Percentiles rank a stretch among this genome's conserved stretches.
Conservation (phyloP, 2,888 invertebrate genomes). For the Sylvicola cinctus region DNA sequence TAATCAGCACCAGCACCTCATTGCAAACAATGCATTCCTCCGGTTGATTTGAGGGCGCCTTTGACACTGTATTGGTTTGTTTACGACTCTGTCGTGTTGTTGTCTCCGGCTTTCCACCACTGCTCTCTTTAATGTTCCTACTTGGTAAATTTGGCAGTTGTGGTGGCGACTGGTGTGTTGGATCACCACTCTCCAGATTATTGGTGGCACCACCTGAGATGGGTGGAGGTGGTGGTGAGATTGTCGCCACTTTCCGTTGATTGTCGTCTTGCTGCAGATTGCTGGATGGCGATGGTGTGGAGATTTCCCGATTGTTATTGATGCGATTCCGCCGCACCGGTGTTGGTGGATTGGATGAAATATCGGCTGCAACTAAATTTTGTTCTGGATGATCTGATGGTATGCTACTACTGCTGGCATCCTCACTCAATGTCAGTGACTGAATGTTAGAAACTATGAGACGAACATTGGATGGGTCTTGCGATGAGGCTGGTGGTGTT, state of each 20-base stretch:
- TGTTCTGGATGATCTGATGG: background rate
- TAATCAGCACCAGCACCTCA: slow-evolving; percentile 39
- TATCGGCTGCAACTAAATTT: background rate
- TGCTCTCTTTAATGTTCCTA: background rate
- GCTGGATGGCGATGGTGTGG: slow-evolving; percentile 6
- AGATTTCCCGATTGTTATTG: slow-evolving; percentile 6
- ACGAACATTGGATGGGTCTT: slow-evolving; percentile 3
- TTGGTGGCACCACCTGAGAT: background rate
- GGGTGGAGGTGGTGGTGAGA: background rate
- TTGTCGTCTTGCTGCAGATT: background rate
- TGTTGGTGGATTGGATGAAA: slow-evolving; percentile 8
- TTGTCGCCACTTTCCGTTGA: background rate
- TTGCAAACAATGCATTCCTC: slow-evolving; percentile 51
- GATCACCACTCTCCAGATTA: background rate
- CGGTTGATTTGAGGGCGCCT: slow-evolving; percentile 14
- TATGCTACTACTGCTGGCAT: slow-evolving; percentile 6
- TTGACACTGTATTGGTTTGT: slow-evolving; percentile 7
- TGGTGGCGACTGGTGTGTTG: background rate
- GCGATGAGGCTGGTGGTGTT: slow-evolving; percentile 3
- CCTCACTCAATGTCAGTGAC: slow-evolving; percentile 8
- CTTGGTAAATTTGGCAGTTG: background rate
- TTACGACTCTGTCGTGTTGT: slow-evolving; percentile 8
- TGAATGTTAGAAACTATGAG: slow-evolving; percentile 8
- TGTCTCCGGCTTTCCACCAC: slow-evolving; percentile 1
- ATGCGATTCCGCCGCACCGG: slow-evolving; percentile 7